Percentiles rank a stretch among this genome's conserved stretches.
Conservation (phyloP, 2,113 vertebrate species). For the Nannobrachium achirus region DNA sequence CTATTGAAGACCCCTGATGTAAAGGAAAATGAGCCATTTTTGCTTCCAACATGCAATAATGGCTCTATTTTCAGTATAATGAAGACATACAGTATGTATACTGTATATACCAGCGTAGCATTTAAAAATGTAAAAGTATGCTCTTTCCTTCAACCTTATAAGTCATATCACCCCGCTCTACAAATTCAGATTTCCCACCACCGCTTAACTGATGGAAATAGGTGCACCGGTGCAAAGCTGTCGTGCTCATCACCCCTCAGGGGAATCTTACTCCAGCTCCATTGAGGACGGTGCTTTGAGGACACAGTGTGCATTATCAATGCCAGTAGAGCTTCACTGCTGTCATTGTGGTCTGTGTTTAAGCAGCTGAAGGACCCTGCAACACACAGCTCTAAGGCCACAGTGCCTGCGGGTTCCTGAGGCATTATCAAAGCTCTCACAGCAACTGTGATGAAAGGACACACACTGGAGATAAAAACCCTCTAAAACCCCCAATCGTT, state of each 20-base stretch:
- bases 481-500: constrained; percentile 11
- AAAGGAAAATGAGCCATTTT: no score
- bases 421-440: constrained; percentile 68
- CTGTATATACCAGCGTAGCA: no score
- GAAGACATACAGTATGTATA: no score
- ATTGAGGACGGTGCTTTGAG: constrained; percentile 46
- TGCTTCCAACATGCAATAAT: no score
- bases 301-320: constrained; percentile 69
- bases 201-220: constrained; percentile 23
- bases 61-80: no score
- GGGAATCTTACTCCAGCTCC: constrained; percentile 48
- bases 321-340: constrained; percentile 51
- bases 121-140: no score
- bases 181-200: no score
- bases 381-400: constrained; percentile 53
- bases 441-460: constrained; percentile 54
- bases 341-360: constrained; percentile 52
- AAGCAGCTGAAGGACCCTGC: constrained; percentile 57
- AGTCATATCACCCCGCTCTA: no score
- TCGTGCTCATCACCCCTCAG: constrained; percentile 26
- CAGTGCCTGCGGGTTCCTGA: constrained; percentile 28
- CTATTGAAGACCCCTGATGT: no score
- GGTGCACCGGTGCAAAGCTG: constrained; percentile 41
- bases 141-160: no score
- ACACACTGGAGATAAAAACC: constrained; percentile 29